Percentiles rank a stretch among this genome's conserved stretches.
Evolutionary conservation across 2,113 vertebrate genomes (phyloP).

Genomic region (Xyliphius kryptos): DNA sequence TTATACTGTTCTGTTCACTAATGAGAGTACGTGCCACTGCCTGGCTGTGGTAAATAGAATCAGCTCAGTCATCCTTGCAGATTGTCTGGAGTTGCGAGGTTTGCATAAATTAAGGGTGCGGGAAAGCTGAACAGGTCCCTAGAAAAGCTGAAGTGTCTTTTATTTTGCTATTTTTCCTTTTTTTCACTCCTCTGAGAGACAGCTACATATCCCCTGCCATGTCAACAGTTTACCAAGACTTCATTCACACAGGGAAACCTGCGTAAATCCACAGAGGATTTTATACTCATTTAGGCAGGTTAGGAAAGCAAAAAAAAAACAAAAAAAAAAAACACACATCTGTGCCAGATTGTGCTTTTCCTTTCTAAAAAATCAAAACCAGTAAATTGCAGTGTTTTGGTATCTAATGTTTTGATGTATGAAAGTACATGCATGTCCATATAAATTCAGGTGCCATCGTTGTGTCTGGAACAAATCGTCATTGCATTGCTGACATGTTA

Average conservation of each 20-base stretch:
- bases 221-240: constrained; percentile 50
- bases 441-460: constrained; percentile 33
- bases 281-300: constrained; percentile 47
- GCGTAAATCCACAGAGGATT: constrained; percentile 52
- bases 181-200: constrained; percentile 48
- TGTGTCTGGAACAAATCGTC: constrained; percentile 59
- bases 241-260: constrained; percentile 50
- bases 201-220: constrained; percentile 49
- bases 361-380: too few species aligned
- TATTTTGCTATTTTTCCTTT: constrained; percentile 1
- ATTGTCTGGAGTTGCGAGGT: constrained; percentile 44
- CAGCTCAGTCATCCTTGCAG: constrained; percentile 30
- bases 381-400: constrained; percentile 7
- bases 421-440: constrained; percentile 29
- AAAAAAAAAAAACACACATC: too few species aligned
- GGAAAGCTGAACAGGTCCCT: constrained; percentile 46
- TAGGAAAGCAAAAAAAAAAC: constrained; percentile 41
- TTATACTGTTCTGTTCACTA: constrained; percentile 50
- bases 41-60: constrained; percentile 42
- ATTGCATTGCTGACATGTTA: constrained; percentile 56
- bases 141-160: constrained; percentile 43
- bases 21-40: constrained; percentile 47
- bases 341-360: too few species aligned
- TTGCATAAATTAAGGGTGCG: constrained; percentile 56
- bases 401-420: constrained; percentile 35